phyloP scores from a whole-genome alignment of 92 coral and sea anemone genomes.

The Paramuricea clavata region DNA sequence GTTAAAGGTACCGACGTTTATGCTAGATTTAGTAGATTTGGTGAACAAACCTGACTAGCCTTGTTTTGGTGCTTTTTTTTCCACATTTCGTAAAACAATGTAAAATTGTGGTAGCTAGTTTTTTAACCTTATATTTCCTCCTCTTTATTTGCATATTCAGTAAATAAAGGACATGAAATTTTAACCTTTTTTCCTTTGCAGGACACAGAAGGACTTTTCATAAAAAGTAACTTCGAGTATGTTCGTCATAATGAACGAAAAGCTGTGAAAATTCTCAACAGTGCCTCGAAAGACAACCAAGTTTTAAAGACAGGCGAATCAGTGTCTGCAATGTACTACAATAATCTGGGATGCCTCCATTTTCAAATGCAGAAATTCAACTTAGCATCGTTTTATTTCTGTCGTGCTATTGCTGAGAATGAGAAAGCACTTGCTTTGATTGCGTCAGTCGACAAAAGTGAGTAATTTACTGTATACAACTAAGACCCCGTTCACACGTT shows the following conservation, averaged over 20 bases:
- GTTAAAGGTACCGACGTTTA: too few species aligned
- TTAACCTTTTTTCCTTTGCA: conserved; percentile 30
- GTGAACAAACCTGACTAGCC: too few species aligned
- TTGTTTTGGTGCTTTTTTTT: too few species aligned
- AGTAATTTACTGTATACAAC: too few species aligned
- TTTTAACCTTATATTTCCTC: too few species aligned
- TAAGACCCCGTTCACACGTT: background rate
- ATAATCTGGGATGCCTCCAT: conserved; percentile 95
- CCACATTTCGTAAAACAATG: too few species aligned
- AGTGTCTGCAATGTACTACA: conserved; percentile 93
- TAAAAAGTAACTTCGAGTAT: conserved; percentile 95
- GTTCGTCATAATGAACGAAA: conserved; percentile 96
- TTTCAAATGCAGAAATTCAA: conserved; percentile 96
- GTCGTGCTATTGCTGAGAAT: conserved; percentile 93
- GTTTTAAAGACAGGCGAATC: conserved; percentile 82
- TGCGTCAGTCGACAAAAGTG: conserved; percentile 85
- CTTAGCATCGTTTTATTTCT: conserved; percentile 93
- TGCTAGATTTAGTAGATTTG: too few species aligned
- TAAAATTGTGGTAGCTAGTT: too few species aligned
- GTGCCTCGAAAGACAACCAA: conserved; percentile 83
- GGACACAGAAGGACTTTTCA: conserved; percentile 90
- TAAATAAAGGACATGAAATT: too few species aligned
- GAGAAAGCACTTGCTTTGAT: conserved; percentile 80
- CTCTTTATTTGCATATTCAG: too few species aligned
- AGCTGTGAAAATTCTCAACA: conserved; percentile 92